phyloP scores from a whole-genome alignment of 2,113 vertebrate species.

The Notothenia rossii region DNA sequence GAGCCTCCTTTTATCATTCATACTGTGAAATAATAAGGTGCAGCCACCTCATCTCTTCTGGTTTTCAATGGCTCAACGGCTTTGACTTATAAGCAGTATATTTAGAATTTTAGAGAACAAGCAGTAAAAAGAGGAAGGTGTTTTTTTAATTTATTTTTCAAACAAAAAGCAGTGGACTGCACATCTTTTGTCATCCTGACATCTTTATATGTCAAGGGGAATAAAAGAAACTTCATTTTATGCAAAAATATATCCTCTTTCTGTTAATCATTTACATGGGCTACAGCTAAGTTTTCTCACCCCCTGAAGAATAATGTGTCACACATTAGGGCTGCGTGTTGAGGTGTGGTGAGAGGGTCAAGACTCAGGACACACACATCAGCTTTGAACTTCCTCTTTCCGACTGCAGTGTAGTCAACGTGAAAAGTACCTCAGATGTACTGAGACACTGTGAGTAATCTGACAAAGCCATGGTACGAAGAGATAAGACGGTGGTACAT shows the following conservation, averaged over 20 bases:
- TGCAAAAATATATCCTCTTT: constrained; percentile 35
- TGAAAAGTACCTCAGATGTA: constrained; percentile 71
- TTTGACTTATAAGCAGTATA: constrained; percentile 34
- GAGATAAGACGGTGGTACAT: constrained; percentile 68
- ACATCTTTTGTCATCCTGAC: constrained; percentile 58
- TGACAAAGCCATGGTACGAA: constrained; percentile 48
- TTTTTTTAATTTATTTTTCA: constrained; percentile 54
- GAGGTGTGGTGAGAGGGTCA: constrained; percentile 60
- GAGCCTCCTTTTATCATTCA: constrained; percentile 43
- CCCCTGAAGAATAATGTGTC: constrained; percentile 24
- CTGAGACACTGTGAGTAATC: constrained; percentile 68
- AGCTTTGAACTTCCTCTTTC: constrained; percentile 68
- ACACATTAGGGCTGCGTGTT: constrained; percentile 44
- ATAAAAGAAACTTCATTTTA: constrained; percentile 40
- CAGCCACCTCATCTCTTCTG: constrained; percentile 47
- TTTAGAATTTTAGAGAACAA: constrained; percentile 17
- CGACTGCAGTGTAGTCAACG: constrained; percentile 57
- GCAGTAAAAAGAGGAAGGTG: constrained; percentile 23
- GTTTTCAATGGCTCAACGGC: constrained; percentile 30
- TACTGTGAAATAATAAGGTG: constrained; percentile 75
- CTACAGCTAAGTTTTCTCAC: constrained; percentile 25
- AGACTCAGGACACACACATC: constrained; percentile 59
- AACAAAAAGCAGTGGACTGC: constrained; percentile 50
- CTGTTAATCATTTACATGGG: constrained; percentile 47
- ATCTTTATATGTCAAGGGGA: constrained; percentile 19